Conservation (phyloP, 2,113 vertebrate species). For the Narcine bancroftii region DNA sequence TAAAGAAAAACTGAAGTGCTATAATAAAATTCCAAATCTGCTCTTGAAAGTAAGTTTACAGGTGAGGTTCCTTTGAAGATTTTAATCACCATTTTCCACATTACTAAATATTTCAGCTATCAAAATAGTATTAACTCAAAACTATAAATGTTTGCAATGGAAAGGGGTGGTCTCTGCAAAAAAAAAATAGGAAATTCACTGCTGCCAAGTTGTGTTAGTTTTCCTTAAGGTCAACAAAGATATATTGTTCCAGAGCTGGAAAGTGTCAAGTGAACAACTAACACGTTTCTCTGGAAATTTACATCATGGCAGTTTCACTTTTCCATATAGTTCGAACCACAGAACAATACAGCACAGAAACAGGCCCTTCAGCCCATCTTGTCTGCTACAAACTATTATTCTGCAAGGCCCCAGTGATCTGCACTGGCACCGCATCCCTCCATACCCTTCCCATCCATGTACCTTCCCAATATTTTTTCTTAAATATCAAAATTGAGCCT, state of each 20-base stretch:
- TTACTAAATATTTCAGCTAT: background rate
- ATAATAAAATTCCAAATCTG: background rate
- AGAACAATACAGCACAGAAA: too few species aligned
- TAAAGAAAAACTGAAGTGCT: background rate
- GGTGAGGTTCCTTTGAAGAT: background rate
- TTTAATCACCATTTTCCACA: background rate
- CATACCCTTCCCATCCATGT: too few species aligned
- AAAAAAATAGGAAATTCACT: background rate
- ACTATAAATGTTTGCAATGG: background rate
- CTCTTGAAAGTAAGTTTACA: background rate
- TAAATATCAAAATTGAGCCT: too few species aligned
- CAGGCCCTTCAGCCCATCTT: too few species aligned
- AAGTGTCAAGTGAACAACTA: background rate
- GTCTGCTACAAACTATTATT: too few species aligned
- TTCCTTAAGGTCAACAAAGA: background rate
- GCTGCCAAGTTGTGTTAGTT: background rate
- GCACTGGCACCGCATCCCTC: too few species aligned
- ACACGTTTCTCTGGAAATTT: background rate
- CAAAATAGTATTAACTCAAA: background rate
- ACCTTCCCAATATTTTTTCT: too few species aligned
- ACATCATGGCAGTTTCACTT: background rate
- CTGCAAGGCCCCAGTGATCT: too few species aligned
- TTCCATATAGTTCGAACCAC: too few species aligned
- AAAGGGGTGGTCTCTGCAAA: background rate
- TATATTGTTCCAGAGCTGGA: background rate